phyloP scores from a whole-genome alignment of 2,113 vertebrate genomes.

The Aepyceros melampus region DNA sequence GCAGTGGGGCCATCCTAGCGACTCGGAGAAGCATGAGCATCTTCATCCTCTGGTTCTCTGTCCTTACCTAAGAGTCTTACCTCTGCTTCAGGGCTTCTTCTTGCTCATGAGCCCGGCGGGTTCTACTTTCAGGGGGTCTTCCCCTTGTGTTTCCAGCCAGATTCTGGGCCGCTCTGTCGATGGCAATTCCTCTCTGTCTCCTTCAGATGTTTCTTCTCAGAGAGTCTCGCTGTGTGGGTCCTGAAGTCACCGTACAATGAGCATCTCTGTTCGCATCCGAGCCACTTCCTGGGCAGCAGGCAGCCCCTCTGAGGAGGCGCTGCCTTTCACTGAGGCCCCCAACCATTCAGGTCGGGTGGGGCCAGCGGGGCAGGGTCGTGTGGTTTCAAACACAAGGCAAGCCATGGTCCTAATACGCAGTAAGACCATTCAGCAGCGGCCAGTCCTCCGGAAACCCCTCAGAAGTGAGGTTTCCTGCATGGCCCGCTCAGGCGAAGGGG shows the following conservation, averaged over 20 bases:
- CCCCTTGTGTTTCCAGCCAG: background rate
- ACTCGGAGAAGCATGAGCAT: fast-evolving
- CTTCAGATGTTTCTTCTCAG: background rate
- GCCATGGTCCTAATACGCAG: background rate
- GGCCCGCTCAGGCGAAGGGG: fast-evolving
- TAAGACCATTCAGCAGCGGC: background rate
- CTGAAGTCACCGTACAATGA: fast-evolving
- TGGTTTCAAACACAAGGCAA: background rate
- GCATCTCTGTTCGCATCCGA: background rate
- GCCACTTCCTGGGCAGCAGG: background rate
- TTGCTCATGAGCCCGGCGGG: fast-evolving
- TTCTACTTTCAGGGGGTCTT: fast-evolving
- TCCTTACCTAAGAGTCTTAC: background rate
- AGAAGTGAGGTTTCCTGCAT: background rate
- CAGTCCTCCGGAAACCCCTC: background rate
- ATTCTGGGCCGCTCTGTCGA: too few species aligned
- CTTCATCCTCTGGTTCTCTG: background rate
- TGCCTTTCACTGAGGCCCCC: background rate
- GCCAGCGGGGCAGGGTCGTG: background rate
- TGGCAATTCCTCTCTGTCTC: background rate
- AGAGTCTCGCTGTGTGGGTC: background rate
- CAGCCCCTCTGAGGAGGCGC: too few species aligned
- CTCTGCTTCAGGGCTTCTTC: background rate
- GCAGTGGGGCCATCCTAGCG: fast-evolving
- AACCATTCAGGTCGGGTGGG: too few species aligned